Percentiles rank a stretch among this genome's conserved stretches.
Evolutionary conservation across 2,797 vertebrate species (phyloP).

Genomic region (Enteromius unitaeniatus): DNA sequence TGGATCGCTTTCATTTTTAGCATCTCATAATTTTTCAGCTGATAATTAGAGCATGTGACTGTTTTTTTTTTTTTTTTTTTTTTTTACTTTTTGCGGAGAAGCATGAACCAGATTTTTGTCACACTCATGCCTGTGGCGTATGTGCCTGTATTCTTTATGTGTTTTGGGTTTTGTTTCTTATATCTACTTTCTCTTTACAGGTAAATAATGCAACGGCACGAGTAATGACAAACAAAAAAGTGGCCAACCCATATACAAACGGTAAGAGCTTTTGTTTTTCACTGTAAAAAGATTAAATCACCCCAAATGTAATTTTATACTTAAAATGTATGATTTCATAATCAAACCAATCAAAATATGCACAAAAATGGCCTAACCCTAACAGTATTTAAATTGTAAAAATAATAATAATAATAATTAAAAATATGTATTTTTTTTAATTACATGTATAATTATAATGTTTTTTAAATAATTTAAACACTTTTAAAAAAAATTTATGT

Average conservation of each 20-base stretch:
- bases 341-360: background rate
- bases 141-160: conserved; percentile 32
- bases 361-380: background rate
- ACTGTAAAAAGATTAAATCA: background rate
- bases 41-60: conserved; percentile 46
- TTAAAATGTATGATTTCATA: background rate
- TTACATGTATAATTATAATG: background rate
- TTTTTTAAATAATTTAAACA: background rate
- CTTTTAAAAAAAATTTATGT: background rate
- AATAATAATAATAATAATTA: background rate
- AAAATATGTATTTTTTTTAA: background rate
- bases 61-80: conserved; percentile 7
- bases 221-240: conserved; percentile 97
- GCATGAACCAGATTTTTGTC: conserved; percentile 38
- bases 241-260: conserved; percentile 90
- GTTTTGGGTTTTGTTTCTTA: conserved; percentile 39
- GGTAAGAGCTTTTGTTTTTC: conserved; percentile 76
- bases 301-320: background rate
- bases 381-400: background rate
- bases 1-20: conserved; percentile 51
- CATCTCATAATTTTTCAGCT: conserved; percentile 29
- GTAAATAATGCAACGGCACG: conserved; percentile 95
- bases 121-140: conserved; percentile 20
- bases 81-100: conserved; percentile 16
- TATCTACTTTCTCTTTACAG: conserved; percentile 70